Conservation (phyloP, 2,888 invertebrate species). For the Hedychridium roseum region DNA sequence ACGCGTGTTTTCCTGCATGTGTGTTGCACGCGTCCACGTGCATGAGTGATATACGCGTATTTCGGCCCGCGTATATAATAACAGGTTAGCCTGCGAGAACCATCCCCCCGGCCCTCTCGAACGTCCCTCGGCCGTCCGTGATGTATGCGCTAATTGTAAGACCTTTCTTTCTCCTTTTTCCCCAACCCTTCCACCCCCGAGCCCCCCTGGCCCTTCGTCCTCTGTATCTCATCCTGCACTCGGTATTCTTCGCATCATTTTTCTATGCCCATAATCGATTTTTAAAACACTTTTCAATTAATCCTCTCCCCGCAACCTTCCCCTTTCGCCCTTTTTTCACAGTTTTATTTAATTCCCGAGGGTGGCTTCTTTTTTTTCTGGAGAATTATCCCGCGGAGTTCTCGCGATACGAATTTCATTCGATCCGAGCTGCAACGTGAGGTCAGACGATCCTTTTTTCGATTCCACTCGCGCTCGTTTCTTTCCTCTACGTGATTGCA, state of each 20-base stretch:
- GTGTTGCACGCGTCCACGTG: conserved; percentile 16
- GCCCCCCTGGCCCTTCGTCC: too few species aligned
- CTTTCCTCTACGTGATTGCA: conserved; percentile 24
- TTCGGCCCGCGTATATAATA: conserved; percentile 55
- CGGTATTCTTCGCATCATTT: too few species aligned
- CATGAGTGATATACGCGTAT: conserved; percentile 54
- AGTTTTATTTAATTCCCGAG: too few species aligned
- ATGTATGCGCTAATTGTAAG: conserved; percentile 60
- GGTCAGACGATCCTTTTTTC: conserved; percentile 34
- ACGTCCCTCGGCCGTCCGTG: conserved; percentile 51
- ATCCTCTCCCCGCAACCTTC: too few species aligned
- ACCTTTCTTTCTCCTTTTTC: conserved; percentile 37
- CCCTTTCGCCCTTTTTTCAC: too few species aligned
- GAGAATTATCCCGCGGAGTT: too few species aligned
- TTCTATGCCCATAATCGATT: too few species aligned
- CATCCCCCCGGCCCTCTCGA: conserved; percentile 29
- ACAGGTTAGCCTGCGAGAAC: conserved; percentile 55
- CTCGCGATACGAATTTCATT: too few species aligned
- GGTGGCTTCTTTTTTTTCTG: too few species aligned
- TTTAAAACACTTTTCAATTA: too few species aligned
- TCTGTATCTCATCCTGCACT: too few species aligned
- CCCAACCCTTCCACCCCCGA: too few species aligned
- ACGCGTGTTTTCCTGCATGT: conserved; percentile 8
- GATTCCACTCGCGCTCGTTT: conserved; percentile 37
- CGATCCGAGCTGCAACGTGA: conserved; percentile 33